Base-by-base conservation (phyloP, 2,888 invertebrate genomes). In the Thymelicus sylvestris region DNA sequence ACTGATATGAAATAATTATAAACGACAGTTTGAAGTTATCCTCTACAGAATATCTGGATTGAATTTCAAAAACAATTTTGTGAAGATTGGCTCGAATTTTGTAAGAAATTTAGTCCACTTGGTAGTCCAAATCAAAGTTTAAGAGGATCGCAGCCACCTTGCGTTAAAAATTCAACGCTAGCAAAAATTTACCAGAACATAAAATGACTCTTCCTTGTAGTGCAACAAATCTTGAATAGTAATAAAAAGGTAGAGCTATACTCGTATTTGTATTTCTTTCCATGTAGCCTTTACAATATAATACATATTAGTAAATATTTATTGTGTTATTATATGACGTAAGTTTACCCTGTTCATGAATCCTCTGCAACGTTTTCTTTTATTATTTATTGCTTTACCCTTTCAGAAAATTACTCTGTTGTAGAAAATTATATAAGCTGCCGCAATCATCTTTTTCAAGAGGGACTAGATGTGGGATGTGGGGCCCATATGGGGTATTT, bases 121-220 rank as follows among this genome's bases (percentile, higher is more conserved):
- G 31, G 48, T 48, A 57, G 19, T 0, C n/a, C 24, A 48, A 63
- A 63, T 63, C 48, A 31, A 63, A 47, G 13, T 63, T 48, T 24
- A 24, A 48, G 4, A 62, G 13, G 24, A 63, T 48, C 31, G 48
- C 63, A n/a, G 31, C 48, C 31, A 24, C 47, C 48, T 63, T 13
- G 63, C 31, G 13, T 48, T 31, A 63, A 63, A 63, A 24, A 63
- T 48, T 15, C 62, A 62, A n/a, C 19, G 62, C 47, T 12, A 47
- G 19, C 47, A 62, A 62, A 47, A 13, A 47, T 15, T 44, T 62
- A 62, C 44, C 12, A n/a, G 41, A 15, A 7, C 50, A 15, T 15
- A 15, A 48, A 48, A 12, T 6, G 13, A 12, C 13, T 48, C 12
- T 48, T 48, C 48, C 48, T 13, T 13, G 12, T 3, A 2, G 31